Conservation (phyloP, 2,888 invertebrate species). For the Oscheius sp. region DNA sequence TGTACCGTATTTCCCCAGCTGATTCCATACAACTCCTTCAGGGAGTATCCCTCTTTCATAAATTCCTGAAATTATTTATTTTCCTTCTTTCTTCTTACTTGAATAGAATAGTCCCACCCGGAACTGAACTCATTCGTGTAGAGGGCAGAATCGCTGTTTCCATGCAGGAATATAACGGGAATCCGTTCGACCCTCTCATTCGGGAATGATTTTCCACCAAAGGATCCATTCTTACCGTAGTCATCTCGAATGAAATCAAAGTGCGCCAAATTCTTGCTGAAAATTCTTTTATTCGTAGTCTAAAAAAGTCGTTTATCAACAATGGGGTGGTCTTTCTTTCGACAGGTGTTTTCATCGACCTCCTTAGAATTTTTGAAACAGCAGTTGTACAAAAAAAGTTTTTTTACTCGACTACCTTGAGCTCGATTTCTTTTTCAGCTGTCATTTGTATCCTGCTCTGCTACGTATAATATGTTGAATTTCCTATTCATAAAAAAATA, state of each 20-base stretch:
- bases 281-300: neutral
- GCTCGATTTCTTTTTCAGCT: too few species aligned
- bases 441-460: too few species aligned
- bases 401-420: too few species aligned
- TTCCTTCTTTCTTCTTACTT: neutral
- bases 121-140: slow-evolving; percentile 4
- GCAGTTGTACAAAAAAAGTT: too few species aligned
- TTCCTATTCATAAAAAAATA: too few species aligned
- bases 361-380: too few species aligned
- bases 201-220: slow-evolving; percentile 38
- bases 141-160: slow-evolving; percentile 9
- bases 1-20: slow-evolving; percentile 54
- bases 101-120: slow-evolving; percentile 2
- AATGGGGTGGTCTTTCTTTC: too few species aligned
- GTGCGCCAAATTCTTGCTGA: slow-evolving; percentile 41
- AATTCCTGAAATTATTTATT: slow-evolving; percentile 33
- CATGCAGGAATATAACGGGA: slow-evolving; percentile 15
- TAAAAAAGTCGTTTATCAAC: too few species aligned
- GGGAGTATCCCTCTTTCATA: slow-evolving; percentile 39
- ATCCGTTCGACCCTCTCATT: neutral
- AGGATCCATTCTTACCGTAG: slow-evolving; percentile 43
- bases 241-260: slow-evolving; percentile 44
- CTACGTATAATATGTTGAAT: too few species aligned
- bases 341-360: too few species aligned
- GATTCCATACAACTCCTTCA: slow-evolving; percentile 57